Evolutionary conservation across 2,888 invertebrate species (phyloP), one percentile per base, ranked within the genome.

Genomic region (Drosophila barbarae): DNA sequence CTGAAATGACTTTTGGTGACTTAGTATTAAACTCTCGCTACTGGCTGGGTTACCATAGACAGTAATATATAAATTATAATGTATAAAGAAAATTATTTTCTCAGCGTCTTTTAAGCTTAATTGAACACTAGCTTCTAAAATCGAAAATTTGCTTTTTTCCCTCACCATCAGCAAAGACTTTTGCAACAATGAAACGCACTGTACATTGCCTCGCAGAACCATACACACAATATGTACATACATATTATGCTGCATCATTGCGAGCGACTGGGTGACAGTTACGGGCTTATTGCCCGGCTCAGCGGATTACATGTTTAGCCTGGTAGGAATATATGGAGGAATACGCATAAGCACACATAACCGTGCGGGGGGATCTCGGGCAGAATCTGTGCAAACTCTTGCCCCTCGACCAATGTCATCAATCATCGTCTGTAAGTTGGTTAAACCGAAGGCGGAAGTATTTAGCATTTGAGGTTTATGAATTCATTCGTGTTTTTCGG

Each of bases 371-470:
- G 46, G 68, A 69, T 70, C 74, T 76, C 68, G 68, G 47, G 53
- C 57, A 49, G 68, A 74, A 69, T 67, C 71, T 76, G 73, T 68
- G 68, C 85, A 69, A 84, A 81, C 79, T 76, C 51, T 63, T 15
- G 39, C 30, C 49, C 46, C 50, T 39, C 63, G 71, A 68, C 71
- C 69, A 52, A 10, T 67, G 63, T 69, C 86, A 81, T 81, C 81
- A 81, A 81, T 81, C 81, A 81, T 81, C 56, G 55, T 64, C 53
- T 41, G 41, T 36, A 54, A 64, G 63, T 70, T 75, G 72, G 70
- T 78, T 64, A 44, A 44, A 65, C 52, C 53, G 46, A 68, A 73
- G 71, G 63, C 83, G 78, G 83, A 78, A 84, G 73, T 71, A 57
- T 69, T 84, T 77, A 70, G 76, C 58, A 55, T 39, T 46, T 47